Percentiles rank a stretch among this genome's conserved stretches.
These are phyloP conservation scores for Semnornis frantzii DNA, from an alignment of 2,113 vertebrate genomes.

Conservation along the genomic window DNA sequence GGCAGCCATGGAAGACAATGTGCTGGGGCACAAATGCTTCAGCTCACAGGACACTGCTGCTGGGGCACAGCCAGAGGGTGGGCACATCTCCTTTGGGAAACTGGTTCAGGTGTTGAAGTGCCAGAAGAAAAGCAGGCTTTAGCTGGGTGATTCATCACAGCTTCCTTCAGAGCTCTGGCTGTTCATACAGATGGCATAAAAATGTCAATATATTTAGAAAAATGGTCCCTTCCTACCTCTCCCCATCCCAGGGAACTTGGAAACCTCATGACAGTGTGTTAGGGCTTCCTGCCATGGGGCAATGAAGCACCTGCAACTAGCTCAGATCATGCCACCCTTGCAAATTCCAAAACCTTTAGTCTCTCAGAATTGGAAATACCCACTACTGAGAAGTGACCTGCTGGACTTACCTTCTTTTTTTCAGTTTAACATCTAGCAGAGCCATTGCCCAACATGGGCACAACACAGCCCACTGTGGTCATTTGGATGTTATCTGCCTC, in stretches of 20 bases:
- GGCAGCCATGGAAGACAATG: background rate
- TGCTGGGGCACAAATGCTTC: fast-evolving
- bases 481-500: no score
- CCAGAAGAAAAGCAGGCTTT: background rate
- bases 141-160: background rate
- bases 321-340: background rate
- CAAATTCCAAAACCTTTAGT: background rate
- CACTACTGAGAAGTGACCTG: background rate
- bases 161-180: background rate
- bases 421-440: background rate
- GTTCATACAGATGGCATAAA: background rate
- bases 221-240: background rate
- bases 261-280: background rate
- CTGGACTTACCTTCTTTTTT: background rate
- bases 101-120: background rate
- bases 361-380: background rate
- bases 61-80: fast-evolving
- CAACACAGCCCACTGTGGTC: no score
- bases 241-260: background rate
- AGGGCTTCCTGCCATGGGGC: background rate
- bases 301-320: fast-evolving
- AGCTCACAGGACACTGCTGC: background rate
- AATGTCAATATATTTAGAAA: background rate
- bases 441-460: background rate
- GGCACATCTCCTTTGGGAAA: background rate